These are phyloP conservation scores for Thrips palmi DNA, from an alignment of 1,140 invertebrate genomes.

Conservation along the genomic window DNA sequence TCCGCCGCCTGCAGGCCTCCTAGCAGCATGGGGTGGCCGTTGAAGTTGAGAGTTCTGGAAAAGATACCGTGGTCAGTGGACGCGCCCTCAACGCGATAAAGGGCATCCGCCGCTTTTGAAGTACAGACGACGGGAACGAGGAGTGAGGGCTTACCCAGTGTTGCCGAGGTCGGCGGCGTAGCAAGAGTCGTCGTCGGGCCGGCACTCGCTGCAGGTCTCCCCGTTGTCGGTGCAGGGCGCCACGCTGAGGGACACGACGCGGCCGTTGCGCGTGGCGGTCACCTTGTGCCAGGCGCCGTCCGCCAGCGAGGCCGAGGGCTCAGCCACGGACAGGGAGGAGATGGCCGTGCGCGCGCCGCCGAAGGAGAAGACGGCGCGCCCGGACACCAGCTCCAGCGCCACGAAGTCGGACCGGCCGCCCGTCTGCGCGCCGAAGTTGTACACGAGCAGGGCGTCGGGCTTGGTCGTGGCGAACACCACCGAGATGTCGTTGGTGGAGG, in stretches of 20 bases:
- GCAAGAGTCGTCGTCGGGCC: constrained; percentile 56
- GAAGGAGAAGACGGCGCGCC: constrained; percentile 71
- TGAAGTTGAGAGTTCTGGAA: constrained; percentile 78
- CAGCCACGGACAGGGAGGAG: constrained; percentile 48
- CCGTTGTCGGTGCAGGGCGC: constrained; percentile 64
- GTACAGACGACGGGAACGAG: no score
- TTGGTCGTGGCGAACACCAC: constrained; percentile 83
- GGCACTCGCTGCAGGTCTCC: constrained; percentile 67
- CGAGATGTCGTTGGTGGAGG: constrained; percentile 76
- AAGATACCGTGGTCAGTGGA: no score
- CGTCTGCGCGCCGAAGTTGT: constrained; percentile 73
- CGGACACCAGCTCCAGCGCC: constrained; percentile 69
- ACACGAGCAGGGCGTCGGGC: constrained; percentile 63
- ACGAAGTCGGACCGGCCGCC: constrained; percentile 83
- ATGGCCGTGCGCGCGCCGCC: constrained; percentile 73
- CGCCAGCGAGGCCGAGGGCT: constrained; percentile 36
- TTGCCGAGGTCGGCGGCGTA: constrained; percentile 69
- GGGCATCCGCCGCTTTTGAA: no score
- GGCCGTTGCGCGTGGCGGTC: constrained; percentile 72
- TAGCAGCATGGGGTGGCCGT: constrained; percentile 66
- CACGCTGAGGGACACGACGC: constrained; percentile 67
- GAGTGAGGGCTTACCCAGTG: constrained; percentile 50
- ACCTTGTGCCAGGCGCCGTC: constrained; percentile 84
- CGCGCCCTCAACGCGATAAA: no score
- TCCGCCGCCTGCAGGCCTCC: constrained; percentile 70